phyloP scores from a whole-genome alignment of 2,113 vertebrate species.

The Pavo muticus region DNA sequence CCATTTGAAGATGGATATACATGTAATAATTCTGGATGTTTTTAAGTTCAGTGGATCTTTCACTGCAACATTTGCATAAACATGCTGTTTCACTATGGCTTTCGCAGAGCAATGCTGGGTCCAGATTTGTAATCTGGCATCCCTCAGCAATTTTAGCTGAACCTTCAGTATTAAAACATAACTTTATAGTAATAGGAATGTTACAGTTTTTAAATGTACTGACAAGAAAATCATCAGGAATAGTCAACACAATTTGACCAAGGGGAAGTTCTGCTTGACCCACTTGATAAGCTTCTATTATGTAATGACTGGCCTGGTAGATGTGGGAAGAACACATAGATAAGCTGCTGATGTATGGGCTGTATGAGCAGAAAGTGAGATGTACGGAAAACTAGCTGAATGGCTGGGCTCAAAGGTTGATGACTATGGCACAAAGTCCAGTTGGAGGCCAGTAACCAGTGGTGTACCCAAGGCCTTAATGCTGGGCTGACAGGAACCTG shows the following conservation, averaged over 20 bases:
- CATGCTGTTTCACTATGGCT: not conserved
- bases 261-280: not conserved
- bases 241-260: not conserved
- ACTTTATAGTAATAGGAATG: not conserved
- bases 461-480: not conserved
- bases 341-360: not conserved
- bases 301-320: not conserved
- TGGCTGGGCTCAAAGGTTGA: not conserved
- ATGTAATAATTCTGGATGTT: not conserved
- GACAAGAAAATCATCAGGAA: not conserved
- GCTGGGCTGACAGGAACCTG: not conserved
- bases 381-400: not conserved
- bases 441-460: not conserved
- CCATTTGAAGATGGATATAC: not conserved
- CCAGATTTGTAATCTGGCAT: constrained; percentile 28
- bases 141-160: not conserved
- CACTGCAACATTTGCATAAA: not conserved
- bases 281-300: not conserved
- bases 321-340: not conserved
- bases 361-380: not conserved
- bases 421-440: not conserved
- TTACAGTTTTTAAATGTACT: not conserved
- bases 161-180: not conserved
- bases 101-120: not conserved
- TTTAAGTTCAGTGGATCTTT: not conserved